Conservation (phyloP, 2,888 invertebrate genomes). For the Dilophus febrilis region DNA sequence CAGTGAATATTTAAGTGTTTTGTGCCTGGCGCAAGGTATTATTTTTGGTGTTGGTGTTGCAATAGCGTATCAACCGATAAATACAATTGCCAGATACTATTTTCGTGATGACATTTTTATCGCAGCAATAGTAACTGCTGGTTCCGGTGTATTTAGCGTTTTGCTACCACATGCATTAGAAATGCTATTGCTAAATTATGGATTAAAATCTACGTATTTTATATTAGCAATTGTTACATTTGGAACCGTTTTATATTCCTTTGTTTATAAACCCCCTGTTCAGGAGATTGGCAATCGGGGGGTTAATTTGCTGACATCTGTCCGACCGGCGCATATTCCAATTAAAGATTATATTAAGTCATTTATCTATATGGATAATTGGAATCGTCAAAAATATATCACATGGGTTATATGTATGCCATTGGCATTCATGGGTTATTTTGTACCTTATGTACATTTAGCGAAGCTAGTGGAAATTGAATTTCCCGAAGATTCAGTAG, state of each 20-base stretch:
- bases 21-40: conserved; percentile 76
- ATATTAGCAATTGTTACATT: conserved; percentile 50
- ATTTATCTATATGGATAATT: conserved; percentile 49
- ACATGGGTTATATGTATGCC: conserved; percentile 77
- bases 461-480: conserved; percentile 52
- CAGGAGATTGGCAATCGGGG: conserved; percentile 22
- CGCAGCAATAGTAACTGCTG: conserved; percentile 78
- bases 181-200: conserved; percentile 38
- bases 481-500: conserved; percentile 44
- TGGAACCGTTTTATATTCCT: conserved; percentile 51
- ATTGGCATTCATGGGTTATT: conserved; percentile 72
- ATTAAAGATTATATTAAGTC: conserved; percentile 27
- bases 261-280: conserved; percentile 57
- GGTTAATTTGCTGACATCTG: too few relatives aligned
- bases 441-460: conserved; percentile 84
- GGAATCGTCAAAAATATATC: conserved; percentile 65
- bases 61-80: conserved; percentile 68
- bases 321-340: conserved; percentile 16
- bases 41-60: conserved; percentile 82
- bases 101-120: conserved; percentile 64
- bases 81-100: conserved; percentile 85
- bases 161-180: conserved; percentile 56
- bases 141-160: conserved; percentile 78
- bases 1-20: conserved; percentile 44
- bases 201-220: conserved; percentile 45